phyloP scores from a whole-genome alignment of 2,888 invertebrate genomes.

The Drosophila mettleri region DNA sequence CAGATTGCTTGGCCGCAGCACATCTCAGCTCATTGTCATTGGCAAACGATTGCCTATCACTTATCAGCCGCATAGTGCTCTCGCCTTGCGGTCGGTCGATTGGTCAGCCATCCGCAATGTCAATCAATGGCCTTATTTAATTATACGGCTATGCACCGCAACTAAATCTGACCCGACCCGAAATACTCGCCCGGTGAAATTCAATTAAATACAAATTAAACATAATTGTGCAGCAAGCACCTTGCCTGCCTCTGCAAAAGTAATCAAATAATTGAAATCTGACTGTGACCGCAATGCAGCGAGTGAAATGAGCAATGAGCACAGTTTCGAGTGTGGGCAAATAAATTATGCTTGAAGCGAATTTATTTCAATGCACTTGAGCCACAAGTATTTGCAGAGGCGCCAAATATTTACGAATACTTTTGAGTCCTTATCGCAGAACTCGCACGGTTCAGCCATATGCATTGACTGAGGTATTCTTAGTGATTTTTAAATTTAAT shows the following conservation, averaged over 20 bases:
- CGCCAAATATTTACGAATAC: no score
- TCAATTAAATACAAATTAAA: slow-evolving; percentile 1
- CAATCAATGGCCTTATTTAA: slow-evolving; percentile 54
- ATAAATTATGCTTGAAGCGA: slow-evolving; percentile 29
- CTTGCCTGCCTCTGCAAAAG: background rate
- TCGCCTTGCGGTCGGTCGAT: slow-evolving; percentile 39
- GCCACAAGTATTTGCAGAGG: background rate
- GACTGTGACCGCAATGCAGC: slow-evolving; percentile 38
- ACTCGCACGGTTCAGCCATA: no score
- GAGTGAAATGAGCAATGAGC: slow-evolving; percentile 11
- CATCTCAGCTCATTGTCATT: slow-evolving; percentile 14
- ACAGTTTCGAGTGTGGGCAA: slow-evolving; percentile 28
- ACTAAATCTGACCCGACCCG: background rate
- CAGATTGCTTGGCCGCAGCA: slow-evolving; percentile 38
- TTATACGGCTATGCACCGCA: slow-evolving; percentile 33
- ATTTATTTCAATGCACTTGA: slow-evolving; percentile 23
- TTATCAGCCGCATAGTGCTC: slow-evolving; percentile 26
- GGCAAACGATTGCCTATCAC: slow-evolving; percentile 13
- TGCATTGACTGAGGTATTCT: no score
- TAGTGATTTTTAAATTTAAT: no score
- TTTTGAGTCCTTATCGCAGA: no score
- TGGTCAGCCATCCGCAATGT: slow-evolving; percentile 26
- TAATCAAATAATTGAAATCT: slow-evolving; percentile 55
- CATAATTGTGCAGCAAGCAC: slow-evolving; percentile 1
- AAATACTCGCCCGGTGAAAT: background rate